Conservation (phyloP, 2,113 vertebrate species). For the Hyperoodon ampullatus region DNA sequence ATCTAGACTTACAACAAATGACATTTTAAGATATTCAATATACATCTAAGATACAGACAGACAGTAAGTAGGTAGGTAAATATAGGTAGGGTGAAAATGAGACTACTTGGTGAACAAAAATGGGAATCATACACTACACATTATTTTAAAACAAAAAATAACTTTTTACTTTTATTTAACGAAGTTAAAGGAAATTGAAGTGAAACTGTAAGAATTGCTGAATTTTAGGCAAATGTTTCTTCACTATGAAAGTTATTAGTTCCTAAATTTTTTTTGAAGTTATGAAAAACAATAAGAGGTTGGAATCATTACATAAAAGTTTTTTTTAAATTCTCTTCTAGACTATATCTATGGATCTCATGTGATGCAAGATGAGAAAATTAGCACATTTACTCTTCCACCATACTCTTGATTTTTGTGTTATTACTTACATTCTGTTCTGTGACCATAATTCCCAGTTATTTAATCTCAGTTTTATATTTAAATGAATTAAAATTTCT, state of each 20-base stretch:
- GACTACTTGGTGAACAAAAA: background rate
- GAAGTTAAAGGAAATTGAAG: constrained; percentile 22
- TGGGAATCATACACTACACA: background rate
- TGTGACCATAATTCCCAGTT: background rate
- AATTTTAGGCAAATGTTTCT: constrained; percentile 23
- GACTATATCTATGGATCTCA: background rate
- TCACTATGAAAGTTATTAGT: background rate
- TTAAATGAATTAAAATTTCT: constrained; percentile 3
- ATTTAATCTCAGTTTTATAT: constrained; percentile 32
- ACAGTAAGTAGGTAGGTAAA: background rate
- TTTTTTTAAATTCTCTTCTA: background rate
- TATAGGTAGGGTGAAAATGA: background rate
- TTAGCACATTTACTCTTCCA: background rate
- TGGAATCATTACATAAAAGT: background rate
- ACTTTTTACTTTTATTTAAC: background rate
- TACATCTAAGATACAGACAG: background rate
- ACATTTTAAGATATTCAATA: background rate
- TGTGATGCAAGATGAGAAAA: background rate
- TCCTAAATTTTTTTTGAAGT: background rate
- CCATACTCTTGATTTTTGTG: background rate
- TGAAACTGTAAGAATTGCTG: background rate
- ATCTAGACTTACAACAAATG: background rate
- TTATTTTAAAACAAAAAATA: constrained; percentile 13
- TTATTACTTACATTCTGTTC: background rate
- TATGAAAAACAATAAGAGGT: background rate